A percentile compares a stretch with the other conserved stretches of the same genome.
Conservation (phyloP, 2,888 invertebrate species). For the Strigamia maritima region DNA sequence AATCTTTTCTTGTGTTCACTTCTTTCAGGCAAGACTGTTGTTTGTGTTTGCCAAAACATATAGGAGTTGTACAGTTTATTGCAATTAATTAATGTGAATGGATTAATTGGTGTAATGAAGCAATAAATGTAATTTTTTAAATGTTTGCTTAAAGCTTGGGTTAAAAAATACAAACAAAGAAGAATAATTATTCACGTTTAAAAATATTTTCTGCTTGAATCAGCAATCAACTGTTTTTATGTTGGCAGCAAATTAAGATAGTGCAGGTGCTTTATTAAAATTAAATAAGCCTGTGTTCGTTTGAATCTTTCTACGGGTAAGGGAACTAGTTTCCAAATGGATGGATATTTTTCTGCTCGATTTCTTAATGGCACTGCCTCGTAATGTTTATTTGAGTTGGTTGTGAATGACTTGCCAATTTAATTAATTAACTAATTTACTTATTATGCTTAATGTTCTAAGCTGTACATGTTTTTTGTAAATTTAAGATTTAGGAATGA, state of each 20-base stretch:
- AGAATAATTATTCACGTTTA: not conserved
- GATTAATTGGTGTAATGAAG: constrained; percentile 19
- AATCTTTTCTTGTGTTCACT: not conserved
- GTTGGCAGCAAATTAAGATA: constrained; percentile 6
- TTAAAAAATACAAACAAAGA: not conserved
- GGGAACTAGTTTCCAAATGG: constrained; percentile 17
- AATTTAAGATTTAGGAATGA: not conserved
- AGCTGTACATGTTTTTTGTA: constrained; percentile 19
- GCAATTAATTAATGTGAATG: constrained; percentile 1
- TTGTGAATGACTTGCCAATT: not conserved
- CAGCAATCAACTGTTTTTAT: not conserved
- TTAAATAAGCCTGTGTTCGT: constrained; percentile 35
- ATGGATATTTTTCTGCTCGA: not conserved
- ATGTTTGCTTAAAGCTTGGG: not conserved
- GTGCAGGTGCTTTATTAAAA: constrained; percentile 19
- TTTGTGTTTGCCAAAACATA: constrained; percentile 6
- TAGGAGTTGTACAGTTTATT: constrained; percentile 17
- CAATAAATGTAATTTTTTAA: constrained; percentile 17
- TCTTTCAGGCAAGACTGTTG: not conserved
- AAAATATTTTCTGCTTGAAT: not conserved
- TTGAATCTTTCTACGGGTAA: constrained; percentile 36
- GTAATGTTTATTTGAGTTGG: constrained; percentile 19
- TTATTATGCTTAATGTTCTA: constrained; percentile 6
- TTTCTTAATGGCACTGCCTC: constrained; percentile 37
- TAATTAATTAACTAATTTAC: constrained; percentile 2